A percentile compares a stretch with the other conserved stretches of the same genome.
These are phyloP conservation scores for Rotaria socialis DNA, from an alignment of 2,888 invertebrate species.

Conservation along the genomic window DNA sequence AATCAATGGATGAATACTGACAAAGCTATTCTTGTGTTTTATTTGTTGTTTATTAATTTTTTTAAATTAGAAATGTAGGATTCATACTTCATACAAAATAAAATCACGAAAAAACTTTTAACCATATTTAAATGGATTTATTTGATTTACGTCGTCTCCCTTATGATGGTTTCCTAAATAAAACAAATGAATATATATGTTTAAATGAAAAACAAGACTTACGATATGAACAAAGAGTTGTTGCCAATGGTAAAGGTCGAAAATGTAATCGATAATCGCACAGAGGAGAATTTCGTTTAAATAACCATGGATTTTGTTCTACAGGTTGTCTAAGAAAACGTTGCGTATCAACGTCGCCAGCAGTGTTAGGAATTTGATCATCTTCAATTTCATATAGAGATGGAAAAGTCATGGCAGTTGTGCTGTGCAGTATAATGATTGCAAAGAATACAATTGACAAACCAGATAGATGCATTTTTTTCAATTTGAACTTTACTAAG, in stretches of 20 bases:
- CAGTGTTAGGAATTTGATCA: not conserved
- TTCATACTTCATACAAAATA: not conserved
- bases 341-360: not conserved
- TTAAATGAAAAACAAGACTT: not conserved
- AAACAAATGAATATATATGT: not conserved
- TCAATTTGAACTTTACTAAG: not conserved
- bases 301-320: not conserved
- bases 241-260: not conserved
- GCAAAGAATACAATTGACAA: not conserved
- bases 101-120: not conserved
- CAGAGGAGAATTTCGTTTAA: not conserved
- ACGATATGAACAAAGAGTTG: not conserved
- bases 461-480: not conserved
- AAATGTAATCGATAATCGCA: slow-evolving; percentile 20
- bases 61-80: not conserved
- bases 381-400: not conserved
- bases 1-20: too few relatives aligned
- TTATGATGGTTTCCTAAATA: not conserved
- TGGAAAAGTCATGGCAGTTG: not conserved
- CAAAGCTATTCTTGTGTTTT: too few relatives aligned
- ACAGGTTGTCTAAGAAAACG: not conserved
- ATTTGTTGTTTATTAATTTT: too few relatives aligned
- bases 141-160: not conserved
- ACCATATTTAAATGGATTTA: not conserved
- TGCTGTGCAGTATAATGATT: not conserved